Base-by-base conservation (phyloP, 2,888 invertebrate genomes). In the Chironomus tentans region DNA sequence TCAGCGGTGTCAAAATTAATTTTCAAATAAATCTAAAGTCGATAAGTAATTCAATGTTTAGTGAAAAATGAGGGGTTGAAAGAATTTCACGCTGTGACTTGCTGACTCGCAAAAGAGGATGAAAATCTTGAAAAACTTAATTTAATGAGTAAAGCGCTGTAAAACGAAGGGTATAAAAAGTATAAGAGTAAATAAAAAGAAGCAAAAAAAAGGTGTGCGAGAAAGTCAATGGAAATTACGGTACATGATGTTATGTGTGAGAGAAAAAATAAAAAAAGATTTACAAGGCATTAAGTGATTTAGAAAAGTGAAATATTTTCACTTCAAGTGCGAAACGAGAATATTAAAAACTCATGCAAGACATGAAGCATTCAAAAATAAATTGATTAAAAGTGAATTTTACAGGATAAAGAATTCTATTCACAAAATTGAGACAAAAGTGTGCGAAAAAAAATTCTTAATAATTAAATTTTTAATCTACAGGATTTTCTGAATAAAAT, bases 1-100 rank as follows among this genome's bases (percentile, higher is more conserved):
- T 56, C 38, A 61, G 46, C 68, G n/a, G 48, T 68, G 74, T 74
- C 74, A 74, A 74, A 74, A 74, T 74, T 74, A 74, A 74, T 74
- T 74, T 74, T 18, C 68, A 38, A 74, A 28, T 74, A 74, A 74
- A 74, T 62, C 62, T 68, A 24, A 68, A 68, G 21, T 18, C 62
- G 21, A 38, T 73, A 73, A 73, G 47, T 62, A 74, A 62, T 61
- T 38, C 10, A 38, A 38, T 38, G 38, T 38, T 38, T 10, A 10
- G 38, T 38, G 38, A 10, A 38, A 28, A 38, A 38, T 10, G 38
- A 38, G 38, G 38, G 38, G 38, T 38, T 56, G 56, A 6, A 56
- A 18, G 15, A 50, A 6, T 50, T 50, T 50, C 50, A 56, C 18
- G 56, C 56, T 56, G 56, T 56, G 56, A 56, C 15, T 50, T 50